A percentile compares a stretch with the other conserved stretches of the same genome.
Evolutionary conservation across 2,888 invertebrate species (phyloP).

Genomic region (Aleiodes alternator): DNA sequence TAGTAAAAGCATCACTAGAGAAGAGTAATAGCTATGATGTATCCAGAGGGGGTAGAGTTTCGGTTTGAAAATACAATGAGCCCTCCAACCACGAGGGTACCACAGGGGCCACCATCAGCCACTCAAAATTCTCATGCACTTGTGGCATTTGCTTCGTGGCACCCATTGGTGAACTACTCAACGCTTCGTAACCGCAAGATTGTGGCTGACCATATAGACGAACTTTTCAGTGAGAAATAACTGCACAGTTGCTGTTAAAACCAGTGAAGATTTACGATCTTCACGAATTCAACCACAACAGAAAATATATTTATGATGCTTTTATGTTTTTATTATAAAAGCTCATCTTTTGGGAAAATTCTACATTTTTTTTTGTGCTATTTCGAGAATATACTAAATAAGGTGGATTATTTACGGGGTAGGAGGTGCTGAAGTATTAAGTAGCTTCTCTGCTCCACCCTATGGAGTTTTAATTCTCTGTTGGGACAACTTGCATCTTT

Average conservation of each 20-base stretch:
- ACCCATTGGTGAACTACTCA: conserved; percentile 39
- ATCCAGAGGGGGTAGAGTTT: conserved; percentile 25
- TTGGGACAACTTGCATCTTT: conserved; percentile 15
- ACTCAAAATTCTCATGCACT: conserved; percentile 18
- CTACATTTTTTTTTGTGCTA: background rate
- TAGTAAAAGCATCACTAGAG: background rate
- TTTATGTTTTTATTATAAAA: conserved; percentile 40
- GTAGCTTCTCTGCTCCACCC: conserved; percentile 17
- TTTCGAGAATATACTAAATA: conserved; percentile 37
- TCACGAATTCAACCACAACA: conserved; percentile 52
- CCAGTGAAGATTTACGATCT: conserved; percentile 51
- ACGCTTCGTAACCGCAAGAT: conserved; percentile 42
- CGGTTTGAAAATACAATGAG: conserved; percentile 10
- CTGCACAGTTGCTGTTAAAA: conserved; percentile 4
- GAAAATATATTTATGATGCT: conserved; percentile 54
- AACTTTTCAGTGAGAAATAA: background rate
- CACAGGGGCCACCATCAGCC: conserved; percentile 26
- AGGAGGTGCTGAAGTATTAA: conserved; percentile 43
- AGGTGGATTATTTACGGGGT: conserved; percentile 67
- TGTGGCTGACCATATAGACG: conserved; percentile 24
- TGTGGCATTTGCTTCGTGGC: conserved; percentile 16
- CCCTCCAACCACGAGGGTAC: conserved; percentile 36
- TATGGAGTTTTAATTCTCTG: background rate
- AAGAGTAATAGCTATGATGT: conserved; percentile 34
- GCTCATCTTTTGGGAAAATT: background rate